Base-by-base conservation (phyloP, 37 sponge, comb jelly and placozoan species). In the Eunapius fragilis region DNA sequence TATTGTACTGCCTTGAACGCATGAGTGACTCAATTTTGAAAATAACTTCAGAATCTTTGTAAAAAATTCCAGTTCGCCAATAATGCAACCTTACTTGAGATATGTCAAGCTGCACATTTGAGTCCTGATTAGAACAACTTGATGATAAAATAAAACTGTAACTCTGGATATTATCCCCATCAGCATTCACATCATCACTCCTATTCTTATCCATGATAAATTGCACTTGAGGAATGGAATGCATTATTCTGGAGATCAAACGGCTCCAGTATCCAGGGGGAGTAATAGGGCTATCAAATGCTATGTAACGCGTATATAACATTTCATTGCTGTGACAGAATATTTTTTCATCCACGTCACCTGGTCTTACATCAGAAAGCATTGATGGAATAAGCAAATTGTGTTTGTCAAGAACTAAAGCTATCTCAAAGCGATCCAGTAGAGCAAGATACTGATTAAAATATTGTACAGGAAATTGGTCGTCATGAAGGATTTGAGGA, bases 211-310 rank as follows among this genome's bases (percentile, higher is more conserved):
- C 23, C 34, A 73, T 75, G 14, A 26, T 36, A 37, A 31, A 23
- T 75, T 30, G 41, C 31, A 48, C 67, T 35, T 86, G 37, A 25
- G 78, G 67, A 45, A 91, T 36, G 2, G 74, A 36, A 49, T 89
- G 82, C 75, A 95, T 84, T 24, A 92, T 79, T 71, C 93, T 75
- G 1, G 92, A 86, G 3, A 95, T 67, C 19, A 92, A 80, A 36
- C 96, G 81, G 75, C 90, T 89, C 96, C 96, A 95, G 73, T 90
- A 92, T 12, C 96, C 96, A 30, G 90, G 87, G 45, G 96, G 96
- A 3, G 88, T 86, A 28, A 3, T n/a, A 7, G 34, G 31, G 25
- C 83, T 32, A 47, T 27, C 50, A 67, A 91, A 91, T 13, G 27
- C 48, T 30, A 91, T 91, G 71, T 72, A 83, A 50, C 91, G 87